Evolutionary conservation across 2,113 vertebrate species (phyloP), one percentile per base, ranked within the genome.

Genomic region (Crotalus tigris): DNA sequence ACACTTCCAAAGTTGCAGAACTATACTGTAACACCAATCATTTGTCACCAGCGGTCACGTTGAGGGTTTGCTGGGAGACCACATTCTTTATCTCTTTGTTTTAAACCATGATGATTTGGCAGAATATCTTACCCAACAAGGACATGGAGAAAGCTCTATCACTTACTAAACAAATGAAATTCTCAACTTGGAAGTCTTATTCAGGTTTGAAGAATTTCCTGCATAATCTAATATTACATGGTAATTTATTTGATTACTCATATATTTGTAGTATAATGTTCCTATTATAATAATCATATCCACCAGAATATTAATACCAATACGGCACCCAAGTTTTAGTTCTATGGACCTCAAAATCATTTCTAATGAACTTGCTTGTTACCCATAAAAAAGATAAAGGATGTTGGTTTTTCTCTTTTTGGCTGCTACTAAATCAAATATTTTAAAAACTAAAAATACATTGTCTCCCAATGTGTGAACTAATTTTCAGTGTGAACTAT

Each of bases 241-340:
- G 8, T 11, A 9, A 19, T 23, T 3, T 23, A 19, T 23, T 3
- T 23, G 4, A 21, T 29, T 24, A 29, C 13, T 11, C 23, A 90
- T 24, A 49, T 49, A 57, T 51, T 46, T 26, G 24, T 23, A 91
- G 29, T 54, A 55, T 26, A 11, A 55, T 39, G 26, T 23, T 91
- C 46, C 57, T 57, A 49, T 87, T 49, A 55, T 92, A 92, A 15
- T 4, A 87, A 3, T 58, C 88, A 91, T 1, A 24, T 92, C 90
- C 54, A 92, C 33, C 12, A 87, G 55, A 89, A 51, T 64, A 92
- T 89, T 95, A 94, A 33, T 89, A 13, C 61, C 9, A 88, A 90
- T 44, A 90, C 90, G 54, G 4, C 69, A 94, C 90, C 91, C 61
- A 55, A 6, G 46, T 7, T 87, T 53, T 86, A 24, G n/a, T 46